A percentile compares a stretch with the other conserved stretches of the same genome.
Evolutionary conservation across 2,797 vertebrate species (phyloP).

Genomic region (Chrosomus eos): DNA sequence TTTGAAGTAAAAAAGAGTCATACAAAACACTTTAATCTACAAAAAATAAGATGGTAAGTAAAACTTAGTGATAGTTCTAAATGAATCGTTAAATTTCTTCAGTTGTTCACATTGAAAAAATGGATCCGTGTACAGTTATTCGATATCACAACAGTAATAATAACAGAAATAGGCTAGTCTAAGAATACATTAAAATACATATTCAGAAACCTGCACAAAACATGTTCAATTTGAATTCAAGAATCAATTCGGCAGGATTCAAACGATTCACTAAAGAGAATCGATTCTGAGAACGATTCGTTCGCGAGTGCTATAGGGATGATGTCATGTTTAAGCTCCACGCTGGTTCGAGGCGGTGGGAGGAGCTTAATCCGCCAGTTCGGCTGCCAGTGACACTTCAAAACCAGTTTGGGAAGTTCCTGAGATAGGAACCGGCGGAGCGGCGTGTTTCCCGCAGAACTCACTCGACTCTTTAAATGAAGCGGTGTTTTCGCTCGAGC

Average conservation of each 20-base stretch:
- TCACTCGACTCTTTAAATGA: not conserved
- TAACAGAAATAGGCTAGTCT: not conserved
- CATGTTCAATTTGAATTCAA: not conserved
- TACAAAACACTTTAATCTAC: too few relatives aligned
- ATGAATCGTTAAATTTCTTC: not conserved
- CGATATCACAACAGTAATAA: not conserved
- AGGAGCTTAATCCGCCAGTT: slow-evolving; percentile 51
- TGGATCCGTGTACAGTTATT: not conserved
- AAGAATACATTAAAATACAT: not conserved
- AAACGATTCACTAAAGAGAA: not conserved
- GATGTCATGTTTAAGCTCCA: slow-evolving; percentile 67
- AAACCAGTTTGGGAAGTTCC: slow-evolving; percentile 62
- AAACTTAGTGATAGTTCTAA: not conserved
- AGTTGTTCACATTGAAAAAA: not conserved
- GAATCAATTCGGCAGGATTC: not conserved
- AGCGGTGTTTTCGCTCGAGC: slow-evolving; percentile 54
- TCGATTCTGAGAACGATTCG: not conserved
- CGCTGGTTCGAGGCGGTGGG: not conserved
- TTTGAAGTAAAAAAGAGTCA: too few relatives aligned
- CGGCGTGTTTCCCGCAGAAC: not conserved
- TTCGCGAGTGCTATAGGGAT: slow-evolving; percentile 46
- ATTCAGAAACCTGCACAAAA: too few relatives aligned
- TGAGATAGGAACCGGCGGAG: not conserved
- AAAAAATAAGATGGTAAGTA: too few relatives aligned
- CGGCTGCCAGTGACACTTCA: slow-evolving; percentile 71